Percentiles rank a stretch among this genome's conserved stretches.
These are phyloP conservation scores for Drosophila eohydei DNA, from an alignment of 2,888 invertebrate genomes.

Conservation along the genomic window DNA sequence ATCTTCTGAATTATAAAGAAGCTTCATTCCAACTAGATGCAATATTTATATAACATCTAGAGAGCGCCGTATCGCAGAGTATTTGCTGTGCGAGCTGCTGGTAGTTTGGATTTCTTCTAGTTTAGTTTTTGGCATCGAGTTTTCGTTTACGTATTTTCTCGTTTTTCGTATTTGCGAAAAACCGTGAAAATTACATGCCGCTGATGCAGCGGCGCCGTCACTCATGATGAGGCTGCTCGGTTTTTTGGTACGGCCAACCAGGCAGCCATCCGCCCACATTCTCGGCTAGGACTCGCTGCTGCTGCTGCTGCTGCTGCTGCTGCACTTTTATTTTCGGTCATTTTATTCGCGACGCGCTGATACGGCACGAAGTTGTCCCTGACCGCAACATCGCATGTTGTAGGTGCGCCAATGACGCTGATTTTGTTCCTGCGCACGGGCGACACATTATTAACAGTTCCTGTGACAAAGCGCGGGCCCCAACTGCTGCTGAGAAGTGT, in stretches of 20 bases:
- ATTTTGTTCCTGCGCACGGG: slow-evolving; percentile 77
- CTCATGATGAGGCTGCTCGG: slow-evolving; percentile 62
- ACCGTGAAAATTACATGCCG: slow-evolving; percentile 74
- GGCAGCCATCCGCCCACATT: neutral
- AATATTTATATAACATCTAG: no score
- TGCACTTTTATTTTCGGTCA: slow-evolving; percentile 41
- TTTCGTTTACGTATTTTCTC: slow-evolving; percentile 51
- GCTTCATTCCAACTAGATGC: no score
- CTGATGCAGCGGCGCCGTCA: slow-evolving; percentile 74
- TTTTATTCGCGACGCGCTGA: slow-evolving; percentile 74
- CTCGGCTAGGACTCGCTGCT: slow-evolving; percentile 3
- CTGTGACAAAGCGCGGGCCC: slow-evolving; percentile 72
- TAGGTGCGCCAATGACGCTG: slow-evolving; percentile 83
- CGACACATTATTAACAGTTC: slow-evolving; percentile 81
- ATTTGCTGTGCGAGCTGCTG: slow-evolving; percentile 16
- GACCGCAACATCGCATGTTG: slow-evolving; percentile 83
- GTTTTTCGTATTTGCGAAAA: slow-evolving; percentile 73
- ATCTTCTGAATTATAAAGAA: no score
- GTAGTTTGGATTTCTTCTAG: slow-evolving; percentile 24
- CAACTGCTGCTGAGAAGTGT: slow-evolving; percentile 16
- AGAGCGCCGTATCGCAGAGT: slow-evolving; percentile 17
- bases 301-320: slow-evolving; percentile 12
- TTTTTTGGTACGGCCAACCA: slow-evolving; percentile 31
- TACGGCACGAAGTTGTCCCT: slow-evolving; percentile 79
- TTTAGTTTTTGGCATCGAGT: slow-evolving; percentile 58